Evolutionary conservation across 2,113 vertebrate species (phyloP), one percentile per base, ranked within the genome.

Genomic region (Sceloporus undulatus): DNA sequence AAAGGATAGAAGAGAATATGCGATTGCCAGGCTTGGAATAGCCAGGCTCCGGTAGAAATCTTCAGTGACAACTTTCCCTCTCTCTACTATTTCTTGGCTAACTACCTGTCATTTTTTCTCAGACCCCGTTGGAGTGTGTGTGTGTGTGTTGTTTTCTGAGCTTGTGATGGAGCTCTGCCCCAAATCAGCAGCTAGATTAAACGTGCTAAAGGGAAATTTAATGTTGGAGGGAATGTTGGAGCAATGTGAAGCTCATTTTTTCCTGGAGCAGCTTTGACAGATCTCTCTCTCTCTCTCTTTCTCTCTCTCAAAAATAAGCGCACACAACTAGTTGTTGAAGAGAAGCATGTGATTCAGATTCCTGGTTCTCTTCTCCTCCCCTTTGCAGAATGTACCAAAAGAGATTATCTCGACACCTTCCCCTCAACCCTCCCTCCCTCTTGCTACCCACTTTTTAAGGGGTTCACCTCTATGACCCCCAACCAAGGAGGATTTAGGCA

Each of bases 321-420:
- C 93, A 78, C 93, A 93, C 95, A 94, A 56, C 42, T 21, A 54
- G 96, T 96, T 96, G 96, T 96, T 97, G 94, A 96, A 95, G 96
- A 95, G 89, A 96, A 95, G 97, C 98, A 98, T 98, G 98, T 98
- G 98, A 99, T 97, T 97, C 96, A 97, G 97, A 98, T 98, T 98
- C 97, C 96, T 96, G 95, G 95, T 97, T 96, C 66, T 23, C 6
- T 11, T 95, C 85, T 82, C 85, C 21, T 87, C 84, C 81, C 29
- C 9, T 34, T 13, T 16, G 18, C 91, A 84, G 83, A 98, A 98
- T 97, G 98, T 97, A 97, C 97, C 98, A 97, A 5, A 97, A 98
- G 96, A 98, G 98, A 98, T 99, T 99, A 98, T 98, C 96, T 96
- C 96, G 96, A 98, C 98, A 98, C 98, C 98, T 98, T 98, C 97